Conservation (phyloP, 1,140 invertebrate species). For the Caerostris extrusa region DNA sequence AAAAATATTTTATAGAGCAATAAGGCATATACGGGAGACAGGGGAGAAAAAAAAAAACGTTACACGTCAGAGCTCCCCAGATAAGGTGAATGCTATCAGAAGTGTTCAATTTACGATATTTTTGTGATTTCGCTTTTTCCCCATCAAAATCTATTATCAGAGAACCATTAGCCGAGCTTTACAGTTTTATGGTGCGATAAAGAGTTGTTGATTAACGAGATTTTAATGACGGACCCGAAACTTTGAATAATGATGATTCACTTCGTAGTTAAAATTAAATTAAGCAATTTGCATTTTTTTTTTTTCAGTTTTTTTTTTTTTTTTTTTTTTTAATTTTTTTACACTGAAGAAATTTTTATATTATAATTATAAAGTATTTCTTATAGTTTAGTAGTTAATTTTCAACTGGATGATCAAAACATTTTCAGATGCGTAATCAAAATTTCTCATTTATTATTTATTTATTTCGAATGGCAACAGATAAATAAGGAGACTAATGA, state of each 20-base stretch:
- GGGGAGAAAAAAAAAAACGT: neutral
- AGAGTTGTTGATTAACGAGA: conserved; percentile 54
- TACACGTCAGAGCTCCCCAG: neutral
- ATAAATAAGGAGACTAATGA: no score
- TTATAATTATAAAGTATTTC: no score
- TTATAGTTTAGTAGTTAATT: no score
- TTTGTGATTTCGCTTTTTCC: conserved; percentile 4
- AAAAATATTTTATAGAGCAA: conserved; percentile 34
- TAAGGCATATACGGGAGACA: neutral
- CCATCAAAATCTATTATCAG: conserved; percentile 30
- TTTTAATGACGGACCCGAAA: conserved; percentile 40
- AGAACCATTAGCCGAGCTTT: conserved; percentile 30
- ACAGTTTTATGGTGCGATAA: conserved; percentile 29
- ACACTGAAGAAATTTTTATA: no score
- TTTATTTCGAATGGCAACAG: no score
- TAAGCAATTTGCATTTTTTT: neutral
- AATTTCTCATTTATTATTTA: no score
- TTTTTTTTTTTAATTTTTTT: no score
- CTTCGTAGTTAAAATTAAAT: conserved; percentile 58
- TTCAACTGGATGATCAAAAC: no score
- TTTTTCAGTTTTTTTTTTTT: neutral
- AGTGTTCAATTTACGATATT: conserved; percentile 27
- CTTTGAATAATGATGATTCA: conserved; percentile 55
- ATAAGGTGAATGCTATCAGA: conserved; percentile 20
- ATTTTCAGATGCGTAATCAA: no score